Evolutionary conservation across 2,113 vertebrate genomes (phyloP).

Genomic region (Kobus ellipsiprymnus): DNA sequence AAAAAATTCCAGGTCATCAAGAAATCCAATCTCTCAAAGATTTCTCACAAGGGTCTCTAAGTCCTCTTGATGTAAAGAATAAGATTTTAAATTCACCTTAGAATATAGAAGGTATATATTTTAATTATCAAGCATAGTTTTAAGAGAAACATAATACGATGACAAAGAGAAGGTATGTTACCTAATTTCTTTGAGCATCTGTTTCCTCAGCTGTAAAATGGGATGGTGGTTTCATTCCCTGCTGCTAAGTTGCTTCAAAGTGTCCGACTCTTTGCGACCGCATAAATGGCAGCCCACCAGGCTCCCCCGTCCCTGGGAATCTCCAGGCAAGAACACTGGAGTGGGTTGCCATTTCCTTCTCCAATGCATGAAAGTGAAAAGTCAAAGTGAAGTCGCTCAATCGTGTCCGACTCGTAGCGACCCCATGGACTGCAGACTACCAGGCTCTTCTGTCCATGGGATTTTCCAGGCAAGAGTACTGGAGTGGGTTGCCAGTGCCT

Average conservation of each 20-base stretch:
- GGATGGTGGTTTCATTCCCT: background rate
- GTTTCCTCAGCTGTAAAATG: background rate
- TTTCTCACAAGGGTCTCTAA: background rate
- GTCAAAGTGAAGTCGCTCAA: too few relatives aligned
- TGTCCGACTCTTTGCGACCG: too few relatives aligned
- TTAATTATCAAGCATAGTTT: background rate
- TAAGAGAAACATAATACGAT: background rate
- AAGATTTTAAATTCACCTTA: constrained; percentile 10
- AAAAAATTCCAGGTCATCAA: background rate
- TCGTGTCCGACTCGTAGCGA: accelerated
- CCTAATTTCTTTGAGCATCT: background rate
- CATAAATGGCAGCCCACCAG: too few relatives aligned
- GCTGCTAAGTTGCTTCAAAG: too few relatives aligned
- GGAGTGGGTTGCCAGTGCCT: too few relatives aligned
- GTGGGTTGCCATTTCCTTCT: too few relatives aligned
- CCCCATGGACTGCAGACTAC: too few relatives aligned
- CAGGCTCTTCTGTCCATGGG: too few relatives aligned
- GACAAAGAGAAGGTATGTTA: background rate
- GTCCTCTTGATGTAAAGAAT: background rate
- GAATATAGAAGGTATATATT: background rate
- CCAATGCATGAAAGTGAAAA: too few relatives aligned
- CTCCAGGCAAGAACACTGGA: too few relatives aligned
- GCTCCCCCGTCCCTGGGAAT: too few relatives aligned
- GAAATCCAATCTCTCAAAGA: background rate
- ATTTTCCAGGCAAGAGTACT: too few relatives aligned